Conservation (phyloP, 1,140 invertebrate species). For the Sinonovacula constricta region DNA sequence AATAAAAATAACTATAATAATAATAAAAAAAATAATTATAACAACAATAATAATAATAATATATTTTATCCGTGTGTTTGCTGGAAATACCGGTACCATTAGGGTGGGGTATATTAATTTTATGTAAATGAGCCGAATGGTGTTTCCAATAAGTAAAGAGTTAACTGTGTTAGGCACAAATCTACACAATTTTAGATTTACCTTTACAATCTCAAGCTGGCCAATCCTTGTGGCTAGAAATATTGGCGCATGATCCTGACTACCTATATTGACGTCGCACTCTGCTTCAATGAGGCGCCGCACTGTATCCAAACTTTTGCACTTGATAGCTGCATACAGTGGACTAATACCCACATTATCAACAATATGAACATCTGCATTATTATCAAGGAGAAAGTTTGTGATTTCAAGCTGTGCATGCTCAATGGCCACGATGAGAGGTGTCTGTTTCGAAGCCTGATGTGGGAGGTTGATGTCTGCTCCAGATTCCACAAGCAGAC, state of each 20-base stretch:
- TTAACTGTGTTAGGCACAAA: no score
- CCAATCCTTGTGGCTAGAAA: slow-evolving; percentile 66
- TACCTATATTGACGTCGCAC: slow-evolving; percentile 68
- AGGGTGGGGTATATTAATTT: no score
- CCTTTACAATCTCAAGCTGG: slow-evolving; percentile 62
- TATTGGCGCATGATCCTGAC: slow-evolving; percentile 69
- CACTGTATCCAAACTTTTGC: slow-evolving; percentile 47
- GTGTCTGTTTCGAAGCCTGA: slow-evolving; percentile 57
- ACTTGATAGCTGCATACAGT: slow-evolving; percentile 68
- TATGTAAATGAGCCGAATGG: no score
- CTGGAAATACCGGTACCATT: no score
- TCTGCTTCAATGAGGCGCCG: slow-evolving; percentile 60
- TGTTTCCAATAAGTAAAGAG: no score
- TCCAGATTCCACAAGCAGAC: slow-evolving; percentile 53
- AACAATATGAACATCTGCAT: slow-evolving; percentile 62
- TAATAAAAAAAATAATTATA: no score
- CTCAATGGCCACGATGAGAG: slow-evolving; percentile 61
- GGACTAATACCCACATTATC: slow-evolving; percentile 72
- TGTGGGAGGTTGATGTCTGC: slow-evolving; percentile 60
- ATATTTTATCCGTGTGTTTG: no score
- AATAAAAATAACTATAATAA: no score
- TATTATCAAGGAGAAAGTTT: slow-evolving; percentile 50
- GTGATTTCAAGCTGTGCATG: slow-evolving; percentile 47
- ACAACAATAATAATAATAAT: no score
- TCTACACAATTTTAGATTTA: no score